Conservation (phyloP, 2,113 vertebrate species). For the Edolisoma coerulescens region DNA sequence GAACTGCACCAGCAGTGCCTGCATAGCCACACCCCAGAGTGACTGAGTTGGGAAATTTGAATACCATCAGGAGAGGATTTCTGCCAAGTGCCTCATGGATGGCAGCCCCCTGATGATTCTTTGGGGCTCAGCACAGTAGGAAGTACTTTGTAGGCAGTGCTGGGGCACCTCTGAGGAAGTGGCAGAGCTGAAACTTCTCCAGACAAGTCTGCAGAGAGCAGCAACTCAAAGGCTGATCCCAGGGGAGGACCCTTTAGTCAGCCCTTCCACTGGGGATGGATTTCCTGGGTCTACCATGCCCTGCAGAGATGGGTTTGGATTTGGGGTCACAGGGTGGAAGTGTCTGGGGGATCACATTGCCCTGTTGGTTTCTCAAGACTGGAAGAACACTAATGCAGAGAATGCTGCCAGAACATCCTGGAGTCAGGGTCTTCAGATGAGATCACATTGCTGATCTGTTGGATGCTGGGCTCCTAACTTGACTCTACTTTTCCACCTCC, state of each 20-base stretch:
- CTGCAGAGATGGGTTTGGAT: neutral
- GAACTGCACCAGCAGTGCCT: neutral
- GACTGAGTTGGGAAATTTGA: neutral
- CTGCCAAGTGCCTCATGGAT: neutral
- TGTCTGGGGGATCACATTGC: neutral
- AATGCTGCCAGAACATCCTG: neutral
- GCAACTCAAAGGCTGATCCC: neutral
- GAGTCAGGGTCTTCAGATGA: neutral
- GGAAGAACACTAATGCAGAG: neutral
- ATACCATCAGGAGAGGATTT: neutral
- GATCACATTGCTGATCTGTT: neutral
- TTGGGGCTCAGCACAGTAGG: neutral
- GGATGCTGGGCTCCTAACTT: neutral
- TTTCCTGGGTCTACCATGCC: neutral
- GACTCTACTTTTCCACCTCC: neutral
- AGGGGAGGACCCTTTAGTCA: neutral
- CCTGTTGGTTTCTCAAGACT: neutral
- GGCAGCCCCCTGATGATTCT: neutral
- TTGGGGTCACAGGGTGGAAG: neutral
- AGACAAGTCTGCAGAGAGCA: neutral
- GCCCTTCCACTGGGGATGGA: neutral
- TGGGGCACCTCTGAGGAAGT: neutral
- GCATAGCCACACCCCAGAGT: neutral
- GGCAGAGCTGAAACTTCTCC: neutral
- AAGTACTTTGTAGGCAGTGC: neutral